phyloP scores from a whole-genome alignment of 2,113 vertebrate species.

The Pelvicachromis taeniatus region DNA sequence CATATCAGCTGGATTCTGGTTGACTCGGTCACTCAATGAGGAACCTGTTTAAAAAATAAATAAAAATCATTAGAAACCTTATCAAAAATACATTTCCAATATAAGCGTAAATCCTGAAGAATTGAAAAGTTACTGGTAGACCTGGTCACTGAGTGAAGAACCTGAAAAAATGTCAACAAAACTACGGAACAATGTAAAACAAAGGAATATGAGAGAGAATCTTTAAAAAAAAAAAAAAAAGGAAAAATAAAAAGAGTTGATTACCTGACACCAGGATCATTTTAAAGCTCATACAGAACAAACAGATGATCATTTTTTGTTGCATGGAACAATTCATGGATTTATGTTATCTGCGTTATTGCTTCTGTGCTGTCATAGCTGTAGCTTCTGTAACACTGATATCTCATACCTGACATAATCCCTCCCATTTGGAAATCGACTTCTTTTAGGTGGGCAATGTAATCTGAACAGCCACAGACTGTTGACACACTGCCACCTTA shows the following conservation, averaged over 20 bases:
- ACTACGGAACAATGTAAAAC: too few relatives aligned
- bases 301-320: neutral
- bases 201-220: accelerated
- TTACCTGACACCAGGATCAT: constrained; percentile 19
- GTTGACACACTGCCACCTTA: neutral
- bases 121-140: too few relatives aligned
- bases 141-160: neutral
- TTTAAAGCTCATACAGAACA: neutral
- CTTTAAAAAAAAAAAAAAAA: neutral
- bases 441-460: neutral
- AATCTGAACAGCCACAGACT: accelerated
- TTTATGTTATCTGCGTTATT: neutral
- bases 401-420: neutral
- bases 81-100: too few relatives aligned
- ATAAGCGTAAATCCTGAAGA: too few relatives aligned
- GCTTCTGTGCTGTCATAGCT: neutral
- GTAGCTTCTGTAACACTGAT: neutral
- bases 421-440: neutral
- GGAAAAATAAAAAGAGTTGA: neutral
- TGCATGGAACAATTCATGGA: neutral
- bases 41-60: too few relatives aligned
- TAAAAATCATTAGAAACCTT: too few relatives aligned
- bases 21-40: neutral
- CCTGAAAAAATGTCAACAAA: neutral
- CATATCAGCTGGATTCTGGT: constrained; percentile 3